A percentile compares a stretch with the other conserved stretches of the same genome.
phyloP scores from a whole-genome alignment of 2,888 invertebrate species.

The Podotricha telesiphe region DNA sequence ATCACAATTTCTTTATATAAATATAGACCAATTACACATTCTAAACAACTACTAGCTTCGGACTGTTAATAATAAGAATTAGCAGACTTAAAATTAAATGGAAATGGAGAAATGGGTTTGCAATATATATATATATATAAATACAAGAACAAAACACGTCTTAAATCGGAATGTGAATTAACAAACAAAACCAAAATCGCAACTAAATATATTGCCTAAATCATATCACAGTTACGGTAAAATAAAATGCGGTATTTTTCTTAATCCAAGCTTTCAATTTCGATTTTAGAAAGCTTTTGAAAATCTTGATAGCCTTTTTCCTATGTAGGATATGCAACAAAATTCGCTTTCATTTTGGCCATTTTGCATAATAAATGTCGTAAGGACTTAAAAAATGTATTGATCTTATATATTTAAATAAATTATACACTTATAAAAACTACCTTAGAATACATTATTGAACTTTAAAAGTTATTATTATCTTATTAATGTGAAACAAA shows the following conservation, averaged over 20 bases:
- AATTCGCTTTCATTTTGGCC: conserved; percentile 2
- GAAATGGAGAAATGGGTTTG: conserved; percentile 31
- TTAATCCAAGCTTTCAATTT: not conserved
- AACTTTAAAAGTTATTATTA: conserved; percentile 6
- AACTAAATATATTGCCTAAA: conserved; percentile 64
- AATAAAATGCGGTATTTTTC: conserved; percentile 66
- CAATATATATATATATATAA: not conserved
- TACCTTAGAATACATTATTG: conserved; percentile 24
- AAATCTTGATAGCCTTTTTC: conserved; percentile 2
- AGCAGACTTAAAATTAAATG: conserved; percentile 29
- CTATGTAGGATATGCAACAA: not conserved
- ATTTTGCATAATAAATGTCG: conserved; percentile 15
- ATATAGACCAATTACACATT: not conserved
- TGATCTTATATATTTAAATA: not conserved
- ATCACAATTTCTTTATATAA: not conserved
- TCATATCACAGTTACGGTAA: conserved; percentile 77
- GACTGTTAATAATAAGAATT: conserved; percentile 21
- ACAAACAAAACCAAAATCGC: conserved; percentile 29
- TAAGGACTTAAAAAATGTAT: not conserved
- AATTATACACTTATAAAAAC: conserved; percentile 31
- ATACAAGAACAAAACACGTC: not conserved
- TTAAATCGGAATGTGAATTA: conserved; percentile 38
- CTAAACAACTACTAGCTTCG: conserved; percentile 12
- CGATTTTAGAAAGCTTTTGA: not conserved
- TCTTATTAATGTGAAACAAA: conserved; percentile 6